phyloP scores from a whole-genome alignment of 92 coral and sea anemone genomes.

The Blastomussa wellsi region DNA sequence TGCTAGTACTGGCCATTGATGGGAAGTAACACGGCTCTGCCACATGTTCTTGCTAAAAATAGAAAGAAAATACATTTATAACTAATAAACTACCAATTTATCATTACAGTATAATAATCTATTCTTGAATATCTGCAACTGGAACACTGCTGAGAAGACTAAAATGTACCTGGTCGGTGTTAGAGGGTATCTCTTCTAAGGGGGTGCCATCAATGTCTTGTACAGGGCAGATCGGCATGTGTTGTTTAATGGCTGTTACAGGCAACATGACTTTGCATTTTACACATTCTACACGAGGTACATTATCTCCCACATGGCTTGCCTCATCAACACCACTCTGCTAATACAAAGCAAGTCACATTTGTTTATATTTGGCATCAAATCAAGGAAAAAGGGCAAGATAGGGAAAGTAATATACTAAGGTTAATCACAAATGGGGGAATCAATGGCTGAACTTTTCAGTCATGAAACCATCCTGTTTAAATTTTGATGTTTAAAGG shows the following conservation, averaged over 20 bases:
- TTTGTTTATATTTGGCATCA: too few relatives aligned
- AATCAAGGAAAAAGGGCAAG: too few relatives aligned
- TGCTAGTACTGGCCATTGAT: slow-evolving; percentile 29
- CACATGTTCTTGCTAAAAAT: slow-evolving; percentile 17
- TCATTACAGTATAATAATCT: slow-evolving; percentile 7
- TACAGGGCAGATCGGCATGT: slow-evolving; percentile 29
- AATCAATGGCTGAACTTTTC: too few relatives aligned
- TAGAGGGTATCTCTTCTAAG: slow-evolving; percentile 9
- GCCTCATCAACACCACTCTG: slow-evolving; percentile 26
- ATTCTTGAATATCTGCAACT: slow-evolving; percentile 12
- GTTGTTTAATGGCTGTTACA: slow-evolving; percentile 33
- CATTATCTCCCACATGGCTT: slow-evolving; percentile 27
- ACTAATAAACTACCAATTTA: slow-evolving; percentile 17
- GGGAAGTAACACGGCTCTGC: slow-evolving; percentile 31
- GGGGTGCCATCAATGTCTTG: slow-evolving; percentile 18
- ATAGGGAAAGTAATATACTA: too few relatives aligned
- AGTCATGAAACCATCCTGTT: too few relatives aligned
- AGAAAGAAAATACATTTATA: slow-evolving; percentile 4
- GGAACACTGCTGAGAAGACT: background rate
- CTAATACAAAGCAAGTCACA: slow-evolving; percentile 24
- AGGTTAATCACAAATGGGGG: too few relatives aligned
- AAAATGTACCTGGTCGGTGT: slow-evolving; percentile 1
- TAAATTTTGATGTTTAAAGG: too few relatives aligned
- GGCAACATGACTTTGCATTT: slow-evolving; percentile 33
- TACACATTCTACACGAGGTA: slow-evolving; percentile 23